Conservation (phyloP, 2,797 vertebrate genomes). For the Dendrocincla fuliginosa region DNA sequence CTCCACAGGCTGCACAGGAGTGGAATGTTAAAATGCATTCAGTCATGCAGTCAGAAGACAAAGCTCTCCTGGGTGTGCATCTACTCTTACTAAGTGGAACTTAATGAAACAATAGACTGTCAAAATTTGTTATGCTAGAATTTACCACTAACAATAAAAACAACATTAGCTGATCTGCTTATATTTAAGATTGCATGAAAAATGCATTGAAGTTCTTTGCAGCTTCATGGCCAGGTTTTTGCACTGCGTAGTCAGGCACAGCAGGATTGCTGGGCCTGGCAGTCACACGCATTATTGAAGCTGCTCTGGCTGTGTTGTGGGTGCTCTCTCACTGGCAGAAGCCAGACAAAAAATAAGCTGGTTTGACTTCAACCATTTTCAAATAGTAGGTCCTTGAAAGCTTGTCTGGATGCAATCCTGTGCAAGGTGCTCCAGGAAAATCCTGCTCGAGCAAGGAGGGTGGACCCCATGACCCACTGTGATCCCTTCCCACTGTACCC, state of each 20-base stretch:
- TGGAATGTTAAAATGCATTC: neutral
- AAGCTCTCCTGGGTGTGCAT: neutral
- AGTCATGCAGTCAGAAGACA: neutral
- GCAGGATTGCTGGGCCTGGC: neutral
- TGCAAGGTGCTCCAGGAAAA: neutral
- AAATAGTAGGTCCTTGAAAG: neutral
- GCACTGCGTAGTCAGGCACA: neutral
- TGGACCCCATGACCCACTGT: neutral
- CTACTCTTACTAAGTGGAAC: neutral
- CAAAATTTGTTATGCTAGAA: neutral
- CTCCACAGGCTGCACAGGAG: neutral
- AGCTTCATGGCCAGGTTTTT: neutral
- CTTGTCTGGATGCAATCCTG: neutral
- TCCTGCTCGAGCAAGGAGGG: neutral
- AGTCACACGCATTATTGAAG: accelerated
- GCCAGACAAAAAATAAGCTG: neutral
- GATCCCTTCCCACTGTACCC: neutral
- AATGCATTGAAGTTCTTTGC: neutral
- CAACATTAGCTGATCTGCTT: neutral
- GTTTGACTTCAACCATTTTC: neutral
- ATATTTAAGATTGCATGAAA: neutral
- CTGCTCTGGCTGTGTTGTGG: neutral
- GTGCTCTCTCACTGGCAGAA: neutral
- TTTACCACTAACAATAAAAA: neutral
- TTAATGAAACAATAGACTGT: neutral